Evolutionary conservation across 2,113 vertebrate species (phyloP).

Genomic region (Neodontobutis hainanensis): DNA sequence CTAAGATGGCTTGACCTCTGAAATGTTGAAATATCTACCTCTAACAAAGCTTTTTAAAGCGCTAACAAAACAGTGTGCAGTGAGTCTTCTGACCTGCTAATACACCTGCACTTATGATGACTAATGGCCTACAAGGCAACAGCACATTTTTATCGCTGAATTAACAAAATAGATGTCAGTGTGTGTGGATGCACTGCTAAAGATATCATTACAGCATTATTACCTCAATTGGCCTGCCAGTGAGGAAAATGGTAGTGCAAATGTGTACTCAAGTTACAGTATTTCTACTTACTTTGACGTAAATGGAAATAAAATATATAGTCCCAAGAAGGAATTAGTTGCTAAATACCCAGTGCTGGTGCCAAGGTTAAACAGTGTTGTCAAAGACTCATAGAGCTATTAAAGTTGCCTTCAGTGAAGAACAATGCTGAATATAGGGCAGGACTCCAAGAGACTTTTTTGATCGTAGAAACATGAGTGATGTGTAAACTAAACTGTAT

Average conservation of each 20-base stretch:
- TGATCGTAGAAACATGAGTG: too few species aligned
- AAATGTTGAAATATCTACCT: background rate
- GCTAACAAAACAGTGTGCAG: background rate
- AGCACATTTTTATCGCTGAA: background rate
- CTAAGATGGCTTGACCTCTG: slow-evolving; percentile 33
- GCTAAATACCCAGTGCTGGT: too few species aligned
- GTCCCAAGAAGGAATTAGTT: too few species aligned
- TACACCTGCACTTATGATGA: background rate
- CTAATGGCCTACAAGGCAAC: background rate
- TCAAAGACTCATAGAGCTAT: too few species aligned
- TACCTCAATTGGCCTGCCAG: background rate
- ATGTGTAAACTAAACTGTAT: too few species aligned
- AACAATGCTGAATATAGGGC: too few species aligned
- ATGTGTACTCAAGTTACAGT: too few species aligned
- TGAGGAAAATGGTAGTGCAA: background rate
- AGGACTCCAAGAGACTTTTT: too few species aligned
- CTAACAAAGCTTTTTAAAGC: background rate
- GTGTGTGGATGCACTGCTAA: background rate
- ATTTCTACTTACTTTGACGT: too few species aligned
- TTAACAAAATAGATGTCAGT: background rate
- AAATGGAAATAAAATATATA: too few species aligned
- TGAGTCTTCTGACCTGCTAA: background rate
- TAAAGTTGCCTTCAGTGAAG: too few species aligned
- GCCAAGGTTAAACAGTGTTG: too few species aligned
- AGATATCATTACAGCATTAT: background rate